phyloP scores from a whole-genome alignment of 2,113 vertebrate species.

The Smithornis capensis region DNA sequence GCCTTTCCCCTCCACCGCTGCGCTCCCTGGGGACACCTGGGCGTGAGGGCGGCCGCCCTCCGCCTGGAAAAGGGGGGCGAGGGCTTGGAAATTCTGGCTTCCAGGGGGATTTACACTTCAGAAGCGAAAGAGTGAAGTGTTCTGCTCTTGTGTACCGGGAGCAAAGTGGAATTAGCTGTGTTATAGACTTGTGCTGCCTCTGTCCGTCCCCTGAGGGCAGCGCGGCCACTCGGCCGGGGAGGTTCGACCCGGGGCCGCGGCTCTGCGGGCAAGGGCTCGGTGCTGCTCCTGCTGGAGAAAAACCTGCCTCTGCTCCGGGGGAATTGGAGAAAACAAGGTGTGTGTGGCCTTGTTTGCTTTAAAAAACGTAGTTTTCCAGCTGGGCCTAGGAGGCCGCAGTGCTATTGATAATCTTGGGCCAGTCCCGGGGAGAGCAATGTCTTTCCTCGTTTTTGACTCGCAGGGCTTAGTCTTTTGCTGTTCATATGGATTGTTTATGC shows the following conservation, averaged over 20 bases:
- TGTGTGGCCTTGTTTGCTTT: background rate
- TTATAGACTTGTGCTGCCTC: fast-evolving
- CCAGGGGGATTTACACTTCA: fast-evolving
- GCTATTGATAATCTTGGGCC: background rate
- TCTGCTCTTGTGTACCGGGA: fast-evolving
- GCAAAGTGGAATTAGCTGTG: fast-evolving
- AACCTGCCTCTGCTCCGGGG: fast-evolving
- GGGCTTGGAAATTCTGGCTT: fast-evolving
- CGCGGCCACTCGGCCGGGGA: background rate
- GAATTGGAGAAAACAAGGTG: background rate
- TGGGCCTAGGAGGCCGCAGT: fast-evolving
- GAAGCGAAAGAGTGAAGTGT: fast-evolving
- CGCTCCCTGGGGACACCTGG: fast-evolving
- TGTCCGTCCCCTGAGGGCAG: background rate
- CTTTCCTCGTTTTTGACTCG: background rate
- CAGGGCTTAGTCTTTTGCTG: background rate
- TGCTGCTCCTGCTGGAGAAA: background rate
- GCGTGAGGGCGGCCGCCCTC: fast-evolving
- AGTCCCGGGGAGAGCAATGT: fast-evolving
- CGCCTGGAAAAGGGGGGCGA: fast-evolving
- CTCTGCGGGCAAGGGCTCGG: fast-evolving
- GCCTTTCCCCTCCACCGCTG: fast-evolving
- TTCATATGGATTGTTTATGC: fast-evolving
- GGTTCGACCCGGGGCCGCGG: background rate
- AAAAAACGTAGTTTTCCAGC: background rate